Percentiles rank a stretch among this genome's conserved stretches.
These are phyloP conservation scores for Lepeophtheirus salmonis DNA, from an alignment of 1,140 invertebrate genomes.

Conservation along the genomic window DNA sequence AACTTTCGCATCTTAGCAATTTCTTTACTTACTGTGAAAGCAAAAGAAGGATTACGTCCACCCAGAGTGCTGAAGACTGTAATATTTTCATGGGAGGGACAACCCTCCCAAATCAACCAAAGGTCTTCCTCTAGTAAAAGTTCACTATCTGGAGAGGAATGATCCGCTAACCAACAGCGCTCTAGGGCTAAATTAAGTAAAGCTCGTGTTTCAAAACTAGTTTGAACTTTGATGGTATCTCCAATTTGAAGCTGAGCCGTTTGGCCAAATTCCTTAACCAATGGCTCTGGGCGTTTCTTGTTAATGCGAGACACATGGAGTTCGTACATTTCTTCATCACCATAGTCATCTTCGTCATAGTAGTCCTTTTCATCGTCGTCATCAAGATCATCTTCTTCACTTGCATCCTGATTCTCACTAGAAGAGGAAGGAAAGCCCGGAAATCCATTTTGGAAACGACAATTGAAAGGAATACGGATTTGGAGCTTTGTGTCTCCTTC, in stretches of 20 bases:
- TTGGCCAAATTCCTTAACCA: neutral
- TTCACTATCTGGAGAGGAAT: neutral
- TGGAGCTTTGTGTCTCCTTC: neutral
- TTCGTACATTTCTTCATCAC: neutral
- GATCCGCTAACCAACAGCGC: constrained; percentile 10
- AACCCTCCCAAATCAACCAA: constrained; percentile 9
- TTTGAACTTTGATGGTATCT: constrained; percentile 7
- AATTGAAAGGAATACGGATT: constrained; percentile 3
- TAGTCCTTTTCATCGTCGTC: neutral
- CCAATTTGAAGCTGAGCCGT: neutral
- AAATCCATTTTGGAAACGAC: neutral
- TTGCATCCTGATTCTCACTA: neutral
- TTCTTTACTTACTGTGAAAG: constrained; percentile 3
- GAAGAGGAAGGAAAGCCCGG: neutral
- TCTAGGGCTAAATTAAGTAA: constrained; percentile 3
- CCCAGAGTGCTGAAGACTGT: neutral
- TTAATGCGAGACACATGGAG: neutral
- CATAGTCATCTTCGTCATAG: neutral
- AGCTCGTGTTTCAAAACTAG: neutral
- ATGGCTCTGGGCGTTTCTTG: neutral
- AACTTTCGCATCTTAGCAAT: constrained; percentile 1
- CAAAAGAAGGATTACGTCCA: neutral
- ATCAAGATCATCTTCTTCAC: neutral
- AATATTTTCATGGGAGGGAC: constrained; percentile 7
- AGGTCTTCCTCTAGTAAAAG: neutral